Conservation (phyloP, 1,140 invertebrate species). For the Meloidogyne exigua region DNA sequence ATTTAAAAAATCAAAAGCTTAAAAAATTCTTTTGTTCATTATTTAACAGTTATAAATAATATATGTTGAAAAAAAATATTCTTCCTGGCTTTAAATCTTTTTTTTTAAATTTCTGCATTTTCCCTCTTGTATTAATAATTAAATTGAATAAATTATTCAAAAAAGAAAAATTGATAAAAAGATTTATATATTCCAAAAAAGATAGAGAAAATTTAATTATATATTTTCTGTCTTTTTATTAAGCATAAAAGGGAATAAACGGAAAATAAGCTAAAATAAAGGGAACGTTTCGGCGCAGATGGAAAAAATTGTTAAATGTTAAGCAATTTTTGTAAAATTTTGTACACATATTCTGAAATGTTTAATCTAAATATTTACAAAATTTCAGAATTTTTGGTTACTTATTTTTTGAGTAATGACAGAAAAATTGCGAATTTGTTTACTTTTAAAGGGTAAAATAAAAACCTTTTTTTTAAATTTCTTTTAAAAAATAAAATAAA, state of each 20-base stretch:
- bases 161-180: neutral
- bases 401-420: no score
- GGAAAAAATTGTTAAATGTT: neutral
- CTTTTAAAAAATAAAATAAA: neutral
- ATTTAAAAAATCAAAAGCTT: neutral
- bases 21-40: neutral
- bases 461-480: no score
- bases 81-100: neutral
- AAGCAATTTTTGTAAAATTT: neutral
- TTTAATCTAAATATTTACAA: no score
- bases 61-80: neutral
- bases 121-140: neutral
- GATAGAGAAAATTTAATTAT: neutral
- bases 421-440: no score
- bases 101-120: no score
- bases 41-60: neutral
- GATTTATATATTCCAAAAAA: neutral
- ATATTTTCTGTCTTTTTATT: neutral
- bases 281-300: neutral
- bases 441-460: no score
- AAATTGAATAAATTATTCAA: slow-evolving; percentile 1
- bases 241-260: neutral
- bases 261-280: neutral
- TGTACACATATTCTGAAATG: neutral
- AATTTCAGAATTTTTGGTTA: no score